Base-by-base conservation (phyloP, 2,797 vertebrate species). In the Argentina silus region DNA sequence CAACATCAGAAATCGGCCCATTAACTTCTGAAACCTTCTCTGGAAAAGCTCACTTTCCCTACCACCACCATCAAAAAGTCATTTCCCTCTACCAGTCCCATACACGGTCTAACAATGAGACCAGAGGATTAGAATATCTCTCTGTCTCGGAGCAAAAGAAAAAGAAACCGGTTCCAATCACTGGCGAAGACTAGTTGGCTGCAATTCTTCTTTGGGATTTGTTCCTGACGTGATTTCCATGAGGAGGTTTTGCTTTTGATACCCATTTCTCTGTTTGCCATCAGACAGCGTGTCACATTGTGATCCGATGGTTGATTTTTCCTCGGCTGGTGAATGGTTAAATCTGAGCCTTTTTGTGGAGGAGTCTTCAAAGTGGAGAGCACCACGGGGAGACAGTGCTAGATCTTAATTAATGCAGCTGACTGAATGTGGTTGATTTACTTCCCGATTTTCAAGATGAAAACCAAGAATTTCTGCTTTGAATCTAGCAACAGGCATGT, bases 201-300 rank as follows among this genome's bases (percentile, higher is more conserved):
- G 75, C 78, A 53, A 88, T 76, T 87, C 61, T 77, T 80, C 77
- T 51, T 67, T 57, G 59, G 85, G 87, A 90, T 93, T 88, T 70
- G 87, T 90, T 89, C 84, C 85, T 85, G 87, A 90, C 87, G 81
- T 83, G 84, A 88, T 91, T 93, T 89, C 89, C 87, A 78, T 82
- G 80, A 90, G 86, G 87, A 79, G 72, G 68, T 82, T 92, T 90
- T 69, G 59, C 80, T 88, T 93, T 92, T 87, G 27, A 91, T 70
- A 80, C 89, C 83, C 87, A 90, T 90, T 89, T 82, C 83, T 87
- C 79, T 12, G 65, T 84, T 88, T 79, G 80, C 81, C 84, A 89
- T 92, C 90, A 92, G 89, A 92, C 87, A 90, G 92, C 84, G 90
- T 91, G 88, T 91, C 89, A 86, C 86, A 86, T 92, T 88, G 87